Conservation (phyloP, 2,888 invertebrate genomes). For the Aporophyla nigra region DNA sequence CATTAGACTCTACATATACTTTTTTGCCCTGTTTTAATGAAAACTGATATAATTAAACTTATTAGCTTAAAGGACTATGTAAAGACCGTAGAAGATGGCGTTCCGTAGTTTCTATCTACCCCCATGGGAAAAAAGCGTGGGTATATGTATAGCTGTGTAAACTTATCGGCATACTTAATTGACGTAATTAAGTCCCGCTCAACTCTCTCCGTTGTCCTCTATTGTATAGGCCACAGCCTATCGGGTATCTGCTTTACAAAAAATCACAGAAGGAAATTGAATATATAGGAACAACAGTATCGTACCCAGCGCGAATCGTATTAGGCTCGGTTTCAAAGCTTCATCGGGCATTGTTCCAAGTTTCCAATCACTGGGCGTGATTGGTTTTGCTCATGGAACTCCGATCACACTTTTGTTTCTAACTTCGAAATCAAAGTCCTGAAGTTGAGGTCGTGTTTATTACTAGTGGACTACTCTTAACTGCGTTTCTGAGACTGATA, state of each 20-base stretch:
- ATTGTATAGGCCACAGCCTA: neutral
- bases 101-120: too few relatives aligned
- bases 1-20: neutral
- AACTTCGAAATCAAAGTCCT: neutral
- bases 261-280: neutral
- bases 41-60: neutral
- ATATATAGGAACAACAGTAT: neutral
- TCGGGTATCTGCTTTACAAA: neutral
- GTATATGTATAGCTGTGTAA: neutral
- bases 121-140: too few relatives aligned
- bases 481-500: neutral
- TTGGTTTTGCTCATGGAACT: slow-evolving; percentile 40
- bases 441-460: too few relatives aligned
- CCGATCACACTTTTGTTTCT: slow-evolving; percentile 29
- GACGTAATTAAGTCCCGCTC: neutral
- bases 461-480: neutral
- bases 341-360: slow-evolving; percentile 22
- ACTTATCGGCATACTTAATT: neutral
- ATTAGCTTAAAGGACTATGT: too few relatives aligned
- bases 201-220: neutral
- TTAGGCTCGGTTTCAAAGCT: slow-evolving; percentile 29
- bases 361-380: slow-evolving; percentile 37
- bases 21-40: neutral
- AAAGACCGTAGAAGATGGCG: too few relatives aligned
- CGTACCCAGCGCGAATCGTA: slow-evolving; percentile 10